phyloP scores from a whole-genome alignment of 2,797 vertebrate genomes.

The Tragopan temminckii region DNA sequence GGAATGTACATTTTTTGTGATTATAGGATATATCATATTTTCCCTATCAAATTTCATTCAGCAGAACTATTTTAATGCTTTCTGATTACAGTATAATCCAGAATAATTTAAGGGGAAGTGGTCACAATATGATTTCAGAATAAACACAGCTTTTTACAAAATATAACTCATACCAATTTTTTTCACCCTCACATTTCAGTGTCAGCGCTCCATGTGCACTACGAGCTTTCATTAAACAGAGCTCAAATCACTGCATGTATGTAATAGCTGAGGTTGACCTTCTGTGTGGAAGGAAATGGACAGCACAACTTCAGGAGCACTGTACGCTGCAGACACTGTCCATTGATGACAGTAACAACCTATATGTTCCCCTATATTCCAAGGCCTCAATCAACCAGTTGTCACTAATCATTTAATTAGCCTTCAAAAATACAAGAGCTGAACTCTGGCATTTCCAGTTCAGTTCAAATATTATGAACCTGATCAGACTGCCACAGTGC shows the following conservation, averaged over 20 bases:
- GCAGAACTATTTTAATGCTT: not conserved
- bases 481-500: not conserved
- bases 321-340: not conserved
- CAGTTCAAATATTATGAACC: constrained; percentile 50
- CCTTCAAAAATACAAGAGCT: constrained; percentile 65
- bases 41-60: not conserved
- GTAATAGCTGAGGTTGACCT: not conserved
- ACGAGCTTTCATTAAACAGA: not conserved
- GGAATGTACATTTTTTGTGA: constrained; percentile 26
- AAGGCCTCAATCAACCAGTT: constrained; percentile 37
- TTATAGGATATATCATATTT: not conserved
- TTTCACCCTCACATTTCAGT: not conserved
- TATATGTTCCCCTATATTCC: constrained; percentile 8
- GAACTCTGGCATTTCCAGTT: constrained; percentile 53
- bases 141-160: not conserved
- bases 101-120: not conserved
- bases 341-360: constrained; percentile 51
- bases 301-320: not conserved
- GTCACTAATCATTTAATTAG: constrained; percentile 75
- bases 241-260: constrained; percentile 29
- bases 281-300: not conserved
- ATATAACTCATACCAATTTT: not conserved
- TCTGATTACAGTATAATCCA: not conserved
- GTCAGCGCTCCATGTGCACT: not conserved
- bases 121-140: not conserved